Percentiles rank a stretch among this genome's conserved stretches.
Conservation (phyloP, 2,888 invertebrate genomes). For the Antitype chi region DNA sequence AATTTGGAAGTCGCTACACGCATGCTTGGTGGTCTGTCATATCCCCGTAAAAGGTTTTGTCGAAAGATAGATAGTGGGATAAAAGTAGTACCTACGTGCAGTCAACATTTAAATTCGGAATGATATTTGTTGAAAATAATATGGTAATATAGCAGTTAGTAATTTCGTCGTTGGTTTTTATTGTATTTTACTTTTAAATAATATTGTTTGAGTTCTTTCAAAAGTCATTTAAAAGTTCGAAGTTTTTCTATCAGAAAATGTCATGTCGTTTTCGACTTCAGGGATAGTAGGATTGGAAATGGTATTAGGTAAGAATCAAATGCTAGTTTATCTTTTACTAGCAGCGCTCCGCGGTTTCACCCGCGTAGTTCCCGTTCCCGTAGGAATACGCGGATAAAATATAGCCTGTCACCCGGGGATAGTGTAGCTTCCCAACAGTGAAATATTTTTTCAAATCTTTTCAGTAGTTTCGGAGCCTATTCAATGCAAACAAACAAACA, state of each 20-base stretch:
- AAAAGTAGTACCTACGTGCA: constrained; percentile 11
- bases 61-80: constrained; percentile 45
- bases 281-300: neutral
- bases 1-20: constrained; percentile 49
- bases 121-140: neutral
- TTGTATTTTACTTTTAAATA: neutral
- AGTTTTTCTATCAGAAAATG: neutral
- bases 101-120: neutral
- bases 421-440: too few species aligned
- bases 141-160: neutral
- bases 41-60: constrained; percentile 47
- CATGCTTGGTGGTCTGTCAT: constrained; percentile 45
- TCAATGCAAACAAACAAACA: too few species aligned
- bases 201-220: neutral
- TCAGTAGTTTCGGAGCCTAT: too few species aligned
- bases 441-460: too few species aligned
- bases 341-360: too few species aligned
- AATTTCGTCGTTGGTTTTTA: neutral
- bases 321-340: neutral
- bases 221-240: neutral
- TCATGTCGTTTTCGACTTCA: neutral
- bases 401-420: too few species aligned
- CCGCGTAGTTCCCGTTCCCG: too few species aligned
- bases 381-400: too few species aligned
- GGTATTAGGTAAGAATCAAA: neutral